Evolutionary conservation across 2,113 vertebrate species (phyloP), one percentile per base, ranked within the genome.

Genomic region (Heterotilapia buettikoferi): DNA sequence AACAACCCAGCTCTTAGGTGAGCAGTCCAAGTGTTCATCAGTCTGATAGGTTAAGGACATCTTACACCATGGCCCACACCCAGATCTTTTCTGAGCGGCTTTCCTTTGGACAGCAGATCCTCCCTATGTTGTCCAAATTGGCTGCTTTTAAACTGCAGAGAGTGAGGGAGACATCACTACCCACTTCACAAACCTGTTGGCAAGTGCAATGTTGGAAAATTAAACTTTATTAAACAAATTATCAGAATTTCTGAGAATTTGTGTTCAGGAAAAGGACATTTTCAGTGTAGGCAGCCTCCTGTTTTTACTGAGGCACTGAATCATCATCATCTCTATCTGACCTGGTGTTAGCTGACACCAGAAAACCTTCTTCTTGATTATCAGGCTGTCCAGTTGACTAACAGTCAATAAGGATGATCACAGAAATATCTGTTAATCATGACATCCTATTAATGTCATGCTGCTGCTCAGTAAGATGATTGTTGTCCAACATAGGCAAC

Each of bases 1-100:
- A 95, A 94, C 93, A 93, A 21, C 47, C 14, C 79, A 5, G 90
- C 21, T 84, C 79, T 79, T 78, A 88, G 88, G 90, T 88, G 91
- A 89, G 84, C 86, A 1, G 54, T 88, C 89, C 90, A 92, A 92
- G 86, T 81, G 84, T 90, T 93, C 91, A 92, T 94, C 92, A 93
- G 16, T 80, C 86, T 90, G 86, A 91, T 90, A 57, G 88, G 91
- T 89, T 73, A 76, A 93, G 90, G 90, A 93, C 91, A 84, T 56
- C 40, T 86, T 86, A 84, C 45, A 71, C 84, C 6, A 53, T 13
- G 53, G 90, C 85, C 85, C 87, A 83, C 40, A 56, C 91, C 89
- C 92, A 89, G 84, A 84, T 88, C 89, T 38, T 84, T 85, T 90
- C 80, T 36, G 83, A 19, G 88, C 6, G 56, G 85, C 86, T 79